Conservation (phyloP, 2,113 vertebrate genomes). For the Periophthalmodon schlosseri region DNA sequence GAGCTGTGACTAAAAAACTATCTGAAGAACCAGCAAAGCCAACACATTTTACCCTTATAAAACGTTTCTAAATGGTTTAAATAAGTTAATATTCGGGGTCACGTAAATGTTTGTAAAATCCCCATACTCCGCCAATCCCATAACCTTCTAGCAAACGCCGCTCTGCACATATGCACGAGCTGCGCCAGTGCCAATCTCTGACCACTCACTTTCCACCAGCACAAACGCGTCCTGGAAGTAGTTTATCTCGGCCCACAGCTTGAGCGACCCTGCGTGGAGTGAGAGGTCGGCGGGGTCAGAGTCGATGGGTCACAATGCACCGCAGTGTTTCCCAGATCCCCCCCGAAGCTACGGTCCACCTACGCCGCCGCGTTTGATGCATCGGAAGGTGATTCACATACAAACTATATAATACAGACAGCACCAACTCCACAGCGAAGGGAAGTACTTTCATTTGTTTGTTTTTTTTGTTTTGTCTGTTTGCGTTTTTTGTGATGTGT, state of each 20-base stretch:
- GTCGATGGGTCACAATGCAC: slow-evolving; percentile 25
- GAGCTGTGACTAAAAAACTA: too few species aligned
- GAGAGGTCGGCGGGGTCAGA: slow-evolving; percentile 25
- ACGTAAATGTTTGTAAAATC: too few species aligned
- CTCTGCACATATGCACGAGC: not conserved
- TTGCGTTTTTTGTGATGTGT: not conserved
- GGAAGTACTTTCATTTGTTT: not conserved
- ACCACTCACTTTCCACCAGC: not conserved
- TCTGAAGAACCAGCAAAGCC: too few species aligned
- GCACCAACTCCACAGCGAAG: not conserved
- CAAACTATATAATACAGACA: not conserved
- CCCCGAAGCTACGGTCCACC: slow-evolving; percentile 26
- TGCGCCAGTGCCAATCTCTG: not conserved
- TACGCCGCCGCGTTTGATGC: slow-evolving; percentile 33
- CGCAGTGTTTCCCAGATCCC: slow-evolving; percentile 17
- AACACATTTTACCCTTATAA: too few species aligned
- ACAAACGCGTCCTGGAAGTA: not conserved
- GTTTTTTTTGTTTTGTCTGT: not conserved
- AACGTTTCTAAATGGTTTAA: too few species aligned
- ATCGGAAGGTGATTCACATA: slow-evolving; percentile 25
- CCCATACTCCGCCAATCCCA: too few species aligned
- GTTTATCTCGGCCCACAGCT: not conserved
- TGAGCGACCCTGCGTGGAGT: slow-evolving; percentile 10
- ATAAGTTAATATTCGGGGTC: too few species aligned
- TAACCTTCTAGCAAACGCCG: too few species aligned